Conservation (phyloP, 2,113 vertebrate genomes). For the Apodemus speciosus region DNA sequence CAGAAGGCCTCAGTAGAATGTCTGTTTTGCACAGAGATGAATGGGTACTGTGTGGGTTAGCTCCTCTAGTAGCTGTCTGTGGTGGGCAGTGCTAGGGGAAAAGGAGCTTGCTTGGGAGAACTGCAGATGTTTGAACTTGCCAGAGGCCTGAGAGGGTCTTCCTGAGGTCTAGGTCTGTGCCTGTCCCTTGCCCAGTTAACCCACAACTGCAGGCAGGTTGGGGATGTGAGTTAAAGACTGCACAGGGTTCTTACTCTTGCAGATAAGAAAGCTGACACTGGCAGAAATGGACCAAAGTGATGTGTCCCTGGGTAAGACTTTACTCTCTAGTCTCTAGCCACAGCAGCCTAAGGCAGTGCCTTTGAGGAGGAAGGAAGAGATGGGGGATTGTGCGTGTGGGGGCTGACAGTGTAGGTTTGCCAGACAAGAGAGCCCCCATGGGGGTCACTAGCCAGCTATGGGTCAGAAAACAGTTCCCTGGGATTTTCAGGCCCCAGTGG, state of each 20-base stretch:
- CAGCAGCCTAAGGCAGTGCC: neutral
- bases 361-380: neutral
- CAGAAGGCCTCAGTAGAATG: neutral
- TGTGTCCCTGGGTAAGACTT: neutral
- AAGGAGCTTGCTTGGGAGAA: neutral
- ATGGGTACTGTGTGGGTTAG: accelerated
- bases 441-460: neutral
- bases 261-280: no score
- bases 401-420: neutral
- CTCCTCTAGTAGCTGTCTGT: neutral
- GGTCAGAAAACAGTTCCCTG: neutral
- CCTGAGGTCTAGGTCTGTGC: neutral
- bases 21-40: neutral
- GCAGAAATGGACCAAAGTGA: neutral
- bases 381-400: no score
- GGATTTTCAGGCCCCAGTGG: no score
- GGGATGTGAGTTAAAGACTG: neutral
- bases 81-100: neutral
- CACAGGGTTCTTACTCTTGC: neutral
- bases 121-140: neutral
- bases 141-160: neutral
- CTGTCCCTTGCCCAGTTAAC: neutral
- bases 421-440: accelerated
- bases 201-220: neutral
- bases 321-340: neutral